Conservation (phyloP, 53 echinoderm and acorn worm genomes). For the Mesocentrotus franciscanus region DNA sequence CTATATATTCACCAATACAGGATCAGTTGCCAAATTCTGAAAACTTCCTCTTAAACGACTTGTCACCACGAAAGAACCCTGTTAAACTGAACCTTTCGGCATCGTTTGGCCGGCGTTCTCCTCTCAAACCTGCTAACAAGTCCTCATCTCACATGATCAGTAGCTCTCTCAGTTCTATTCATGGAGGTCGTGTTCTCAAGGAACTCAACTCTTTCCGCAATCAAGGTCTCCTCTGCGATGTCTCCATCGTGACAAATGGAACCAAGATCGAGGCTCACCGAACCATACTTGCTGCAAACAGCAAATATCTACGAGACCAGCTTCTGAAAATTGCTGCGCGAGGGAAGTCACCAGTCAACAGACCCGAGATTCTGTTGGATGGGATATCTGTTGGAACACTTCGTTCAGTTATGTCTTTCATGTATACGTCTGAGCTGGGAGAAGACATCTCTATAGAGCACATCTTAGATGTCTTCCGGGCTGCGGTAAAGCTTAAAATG, state of each 20-base stretch:
- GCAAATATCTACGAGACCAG: slow-evolving; percentile 54
- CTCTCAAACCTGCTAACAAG: slow-evolving; percentile 43
- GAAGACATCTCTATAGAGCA: slow-evolving; percentile 26
- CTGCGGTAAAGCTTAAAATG: slow-evolving; percentile 56
- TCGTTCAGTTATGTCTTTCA: slow-evolving; percentile 54
- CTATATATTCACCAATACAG: background rate
- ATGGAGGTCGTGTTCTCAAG: slow-evolving; percentile 63
- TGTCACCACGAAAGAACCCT: slow-evolving; percentile 61
- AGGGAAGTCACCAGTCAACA: slow-evolving; percentile 57
- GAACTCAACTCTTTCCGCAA: slow-evolving; percentile 61
- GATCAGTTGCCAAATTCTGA: slow-evolving; percentile 24
- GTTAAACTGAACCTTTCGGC: slow-evolving; percentile 53
- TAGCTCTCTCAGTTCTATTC: slow-evolving; percentile 61
- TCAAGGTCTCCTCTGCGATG: slow-evolving; percentile 63
- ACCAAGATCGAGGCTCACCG: slow-evolving; percentile 63
- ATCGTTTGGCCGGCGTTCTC: slow-evolving; percentile 59
- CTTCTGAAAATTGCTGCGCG: slow-evolving; percentile 38
- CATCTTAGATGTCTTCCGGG: slow-evolving; percentile 36
- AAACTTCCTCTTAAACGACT: slow-evolving; percentile 55
- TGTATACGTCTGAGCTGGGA: slow-evolving; percentile 61
- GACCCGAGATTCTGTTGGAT: slow-evolving; percentile 57
- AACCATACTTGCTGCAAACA: slow-evolving; percentile 62
- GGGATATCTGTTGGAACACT: slow-evolving; percentile 47
- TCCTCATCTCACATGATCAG: slow-evolving; percentile 21
- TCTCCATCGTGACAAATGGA: slow-evolving; percentile 44